A percentile compares a stretch with the other conserved stretches of the same genome.
These are phyloP conservation scores for Papilio demoleus DNA, from an alignment of 2,888 invertebrate species.

Conservation along the genomic window DNA sequence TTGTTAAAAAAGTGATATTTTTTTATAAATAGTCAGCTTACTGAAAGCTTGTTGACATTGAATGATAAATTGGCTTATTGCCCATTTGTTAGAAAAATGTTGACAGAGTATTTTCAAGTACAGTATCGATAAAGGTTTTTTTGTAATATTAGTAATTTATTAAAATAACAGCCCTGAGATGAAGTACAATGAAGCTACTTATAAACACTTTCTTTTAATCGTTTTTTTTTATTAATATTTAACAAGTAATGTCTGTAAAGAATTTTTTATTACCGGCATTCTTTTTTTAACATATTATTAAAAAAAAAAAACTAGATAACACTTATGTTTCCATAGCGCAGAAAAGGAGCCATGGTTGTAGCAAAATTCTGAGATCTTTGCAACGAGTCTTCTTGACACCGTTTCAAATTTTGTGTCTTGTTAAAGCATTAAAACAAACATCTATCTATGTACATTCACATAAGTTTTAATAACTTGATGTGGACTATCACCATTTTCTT, in stretches of 20 bases:
- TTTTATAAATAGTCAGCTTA: slow-evolving; percentile 21
- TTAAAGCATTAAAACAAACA: not conserved
- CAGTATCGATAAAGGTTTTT: slow-evolving; percentile 20
- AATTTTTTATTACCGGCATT: too few relatives aligned
- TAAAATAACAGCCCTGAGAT: not conserved
- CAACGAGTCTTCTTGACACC: not conserved
- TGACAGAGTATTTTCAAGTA: slow-evolving; percentile 27
- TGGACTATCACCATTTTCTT: too few relatives aligned
- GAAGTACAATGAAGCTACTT: not conserved
- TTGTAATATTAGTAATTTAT: not conserved
- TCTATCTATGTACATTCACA: not conserved
- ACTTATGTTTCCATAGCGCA: not conserved
- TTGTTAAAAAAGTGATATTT: slow-evolving; percentile 26
- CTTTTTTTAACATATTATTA: too few relatives aligned
- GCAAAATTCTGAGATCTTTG: not conserved
- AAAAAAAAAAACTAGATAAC: not conserved
- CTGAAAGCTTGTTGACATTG: slow-evolving; percentile 38
- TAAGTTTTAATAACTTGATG: too few relatives aligned
- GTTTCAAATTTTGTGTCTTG: not conserved
- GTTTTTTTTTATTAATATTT: too few relatives aligned
- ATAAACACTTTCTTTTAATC: too few relatives aligned
- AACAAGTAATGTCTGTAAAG: too few relatives aligned
- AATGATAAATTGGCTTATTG: slow-evolving; percentile 39
- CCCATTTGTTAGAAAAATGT: slow-evolving; percentile 28
- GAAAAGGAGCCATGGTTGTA: not conserved